These are phyloP conservation scores for Ursus arctos DNA, from an alignment of 2,113 vertebrate species.

Conservation along the genomic window DNA sequence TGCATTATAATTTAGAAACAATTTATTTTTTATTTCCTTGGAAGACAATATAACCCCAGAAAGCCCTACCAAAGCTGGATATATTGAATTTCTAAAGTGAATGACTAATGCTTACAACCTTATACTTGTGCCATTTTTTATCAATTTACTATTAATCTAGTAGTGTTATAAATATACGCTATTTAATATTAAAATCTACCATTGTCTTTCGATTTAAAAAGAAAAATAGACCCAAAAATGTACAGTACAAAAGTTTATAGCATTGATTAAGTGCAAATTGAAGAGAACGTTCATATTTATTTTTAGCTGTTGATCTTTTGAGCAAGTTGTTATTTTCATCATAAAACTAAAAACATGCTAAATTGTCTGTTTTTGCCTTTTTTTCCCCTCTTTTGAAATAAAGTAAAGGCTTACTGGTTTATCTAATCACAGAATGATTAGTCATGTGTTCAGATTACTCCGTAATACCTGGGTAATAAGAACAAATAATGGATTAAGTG, in stretches of 20 bases:
- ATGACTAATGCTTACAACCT: not conserved
- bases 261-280: not conserved
- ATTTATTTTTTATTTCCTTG: slow-evolving; percentile 49
- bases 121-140: not conserved
- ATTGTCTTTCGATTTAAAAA: not conserved
- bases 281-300: not conserved
- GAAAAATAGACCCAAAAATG: not conserved
- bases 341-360: not conserved
- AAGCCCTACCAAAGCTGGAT: slow-evolving; percentile 61
- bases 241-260: not conserved
- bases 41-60: slow-evolving; percentile 68
- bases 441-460: not conserved
- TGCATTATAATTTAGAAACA: slow-evolving; percentile 83
- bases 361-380: not conserved
- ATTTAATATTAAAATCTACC: not conserved
- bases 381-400: not conserved
- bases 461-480: not conserved
- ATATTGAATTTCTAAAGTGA: slow-evolving; percentile 49
- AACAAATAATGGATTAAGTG: not conserved
- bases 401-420: not conserved
- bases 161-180: not conserved
- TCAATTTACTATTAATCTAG: not conserved
- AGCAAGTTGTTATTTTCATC: not conserved
- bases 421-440: not conserved
- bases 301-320: not conserved